Evolutionary conservation across 2,888 invertebrate genomes (phyloP).

Genomic region (Drosophila hawaiiensis): DNA sequence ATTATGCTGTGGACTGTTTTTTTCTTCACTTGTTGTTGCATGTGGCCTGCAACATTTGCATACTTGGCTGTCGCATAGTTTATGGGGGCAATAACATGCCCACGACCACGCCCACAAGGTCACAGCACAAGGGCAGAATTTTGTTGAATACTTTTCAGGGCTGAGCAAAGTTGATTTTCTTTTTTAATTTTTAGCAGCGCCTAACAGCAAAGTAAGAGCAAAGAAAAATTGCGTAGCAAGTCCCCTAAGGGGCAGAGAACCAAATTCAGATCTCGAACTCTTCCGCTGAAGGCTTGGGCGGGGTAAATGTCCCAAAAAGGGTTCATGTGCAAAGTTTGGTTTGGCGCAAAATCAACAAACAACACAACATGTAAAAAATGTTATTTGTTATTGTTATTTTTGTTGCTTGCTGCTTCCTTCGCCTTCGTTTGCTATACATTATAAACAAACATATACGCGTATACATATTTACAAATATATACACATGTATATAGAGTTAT

Average conservation of each 20-base stretch:
- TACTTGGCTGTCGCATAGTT: constrained; percentile 58
- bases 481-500: constrained; percentile 30
- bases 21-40: constrained; percentile 25
- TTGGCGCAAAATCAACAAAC: constrained; percentile 74
- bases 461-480: constrained; percentile 26
- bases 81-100: constrained; percentile 34
- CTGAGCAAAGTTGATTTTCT: constrained; percentile 66
- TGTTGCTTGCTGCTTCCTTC: constrained; percentile 20
- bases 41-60: constrained; percentile 72
- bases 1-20: constrained; percentile 70
- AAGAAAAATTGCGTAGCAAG: constrained; percentile 63
- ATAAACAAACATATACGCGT: constrained; percentile 69
- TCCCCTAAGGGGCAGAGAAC: constrained; percentile 27
- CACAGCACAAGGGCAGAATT: constrained; percentile 52
- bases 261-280: constrained; percentile 32
- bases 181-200: constrained; percentile 57
- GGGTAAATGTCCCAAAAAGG: constrained; percentile 49
- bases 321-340: constrained; percentile 73
- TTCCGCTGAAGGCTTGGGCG: constrained; percentile 10
- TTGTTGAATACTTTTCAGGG: constrained; percentile 18
- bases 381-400: constrained; percentile 39
- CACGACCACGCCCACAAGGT: constrained; percentile 62
- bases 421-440: constrained; percentile 53
- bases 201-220: constrained; percentile 48
- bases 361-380: constrained; percentile 37